phyloP scores from a whole-genome alignment of 2,113 vertebrate species.

The Mohoua ochrocephala region DNA sequence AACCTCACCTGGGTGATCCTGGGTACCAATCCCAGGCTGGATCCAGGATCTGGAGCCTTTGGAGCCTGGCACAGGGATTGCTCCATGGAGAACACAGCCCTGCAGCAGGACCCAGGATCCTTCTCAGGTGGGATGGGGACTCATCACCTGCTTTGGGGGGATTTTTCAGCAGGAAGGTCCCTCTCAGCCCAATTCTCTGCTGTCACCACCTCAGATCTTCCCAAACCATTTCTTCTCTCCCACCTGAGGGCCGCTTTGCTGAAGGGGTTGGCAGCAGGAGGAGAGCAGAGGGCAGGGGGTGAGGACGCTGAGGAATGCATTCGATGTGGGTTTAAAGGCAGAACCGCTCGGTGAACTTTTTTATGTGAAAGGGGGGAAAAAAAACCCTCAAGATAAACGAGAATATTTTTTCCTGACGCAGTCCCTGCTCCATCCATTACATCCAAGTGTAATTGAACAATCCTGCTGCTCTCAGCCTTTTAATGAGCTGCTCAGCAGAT shows the following conservation, averaged over 20 bases:
- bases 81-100: neutral
- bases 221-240: neutral
- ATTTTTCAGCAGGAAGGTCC: neutral
- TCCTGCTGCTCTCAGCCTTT: neutral
- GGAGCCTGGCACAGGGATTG: neutral
- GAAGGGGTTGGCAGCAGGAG: neutral
- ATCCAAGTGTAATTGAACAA: neutral
- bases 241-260: neutral
- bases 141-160: neutral
- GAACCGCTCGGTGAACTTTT: neutral
- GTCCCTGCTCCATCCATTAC: neutral
- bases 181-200: neutral
- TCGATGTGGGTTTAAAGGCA: neutral
- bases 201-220: neutral
- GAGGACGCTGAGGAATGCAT: neutral
- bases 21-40: neutral
- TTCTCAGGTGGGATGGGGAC: neutral
- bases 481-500: slow-evolving; percentile 9
- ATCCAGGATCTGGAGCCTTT: neutral
- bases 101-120: neutral
- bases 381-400: neutral
- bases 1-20: neutral
- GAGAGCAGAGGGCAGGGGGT: neutral
- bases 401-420: neutral
- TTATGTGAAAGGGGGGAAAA: neutral